Percentiles rank a stretch among this genome's conserved stretches.
Evolutionary conservation across 1,140 invertebrate genomes (phyloP).

Genomic region (Stratiolaelaps scimitus): DNA sequence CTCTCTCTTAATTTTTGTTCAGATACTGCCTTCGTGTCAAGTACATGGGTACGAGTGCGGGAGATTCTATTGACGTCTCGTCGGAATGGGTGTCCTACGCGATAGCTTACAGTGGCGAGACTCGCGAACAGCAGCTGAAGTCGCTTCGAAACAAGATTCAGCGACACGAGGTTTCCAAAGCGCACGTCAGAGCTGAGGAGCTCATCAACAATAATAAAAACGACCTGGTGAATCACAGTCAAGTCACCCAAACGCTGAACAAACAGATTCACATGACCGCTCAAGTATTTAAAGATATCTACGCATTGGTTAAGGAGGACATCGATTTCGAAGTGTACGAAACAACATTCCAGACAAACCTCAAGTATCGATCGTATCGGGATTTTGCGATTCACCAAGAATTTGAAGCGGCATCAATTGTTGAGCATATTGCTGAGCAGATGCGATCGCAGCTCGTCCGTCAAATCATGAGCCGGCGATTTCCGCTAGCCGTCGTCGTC

Average conservation of each 20-base stretch:
- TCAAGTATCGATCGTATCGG: slow-evolving; percentile 4
- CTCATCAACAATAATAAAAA: slow-evolving; percentile 19
- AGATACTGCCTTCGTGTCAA: slow-evolving; percentile 22
- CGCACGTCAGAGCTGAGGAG: neutral
- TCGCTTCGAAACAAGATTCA: slow-evolving; percentile 23
- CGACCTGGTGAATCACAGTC: neutral
- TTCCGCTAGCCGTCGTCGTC: slow-evolving; percentile 1
- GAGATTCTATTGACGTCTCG: slow-evolving; percentile 5
- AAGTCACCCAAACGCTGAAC: slow-evolving; percentile 4
- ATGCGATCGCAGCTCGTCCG: neutral
- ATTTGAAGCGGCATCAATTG: slow-evolving; percentile 1
- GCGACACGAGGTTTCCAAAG: slow-evolving; percentile 19
- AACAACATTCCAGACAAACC: neutral
- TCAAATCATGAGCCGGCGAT: neutral
- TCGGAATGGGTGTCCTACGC: slow-evolving; percentile 11
- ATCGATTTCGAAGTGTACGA: slow-evolving; percentile 8
- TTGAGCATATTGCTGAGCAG: slow-evolving; percentile 12
- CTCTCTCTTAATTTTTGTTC: neutral
- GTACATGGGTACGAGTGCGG: slow-evolving; percentile 8
- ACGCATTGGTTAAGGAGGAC: neutral
- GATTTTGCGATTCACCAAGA: slow-evolving; percentile 17
- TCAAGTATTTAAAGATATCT: neutral
- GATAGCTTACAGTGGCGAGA: slow-evolving; percentile 8
- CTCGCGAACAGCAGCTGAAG: slow-evolving; percentile 4
- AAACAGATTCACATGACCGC: slow-evolving; percentile 20